Evolutionary conservation across 2,113 vertebrate genomes (phyloP).

Genomic region (Cichladusa arquata): DNA sequence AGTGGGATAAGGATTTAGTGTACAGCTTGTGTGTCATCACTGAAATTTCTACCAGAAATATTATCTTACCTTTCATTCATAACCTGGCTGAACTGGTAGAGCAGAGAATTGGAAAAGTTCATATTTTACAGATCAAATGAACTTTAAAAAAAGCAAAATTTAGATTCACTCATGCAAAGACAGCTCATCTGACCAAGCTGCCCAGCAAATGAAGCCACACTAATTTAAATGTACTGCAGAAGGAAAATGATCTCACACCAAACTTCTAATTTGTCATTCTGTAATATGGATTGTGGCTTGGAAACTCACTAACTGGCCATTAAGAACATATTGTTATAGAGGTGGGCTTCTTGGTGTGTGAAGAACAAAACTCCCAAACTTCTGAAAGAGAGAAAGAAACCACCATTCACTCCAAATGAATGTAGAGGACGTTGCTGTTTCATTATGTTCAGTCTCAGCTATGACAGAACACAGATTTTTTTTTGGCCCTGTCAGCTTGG

Average conservation of each 20-base stretch:
- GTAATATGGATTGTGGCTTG: background rate
- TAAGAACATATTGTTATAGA: conserved; percentile 14
- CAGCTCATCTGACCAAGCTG: conserved; percentile 1
- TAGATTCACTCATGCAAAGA: background rate
- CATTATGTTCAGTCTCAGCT: background rate
- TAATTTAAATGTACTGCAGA: conserved; percentile 12
- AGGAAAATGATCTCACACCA: background rate
- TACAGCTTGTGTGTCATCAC: background rate
- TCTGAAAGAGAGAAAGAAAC: background rate
- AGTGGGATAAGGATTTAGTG: background rate
- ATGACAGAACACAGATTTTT: background rate
- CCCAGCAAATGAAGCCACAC: conserved; percentile 23
- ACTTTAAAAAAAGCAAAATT: background rate
- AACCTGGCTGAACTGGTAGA: conserved; percentile 4
- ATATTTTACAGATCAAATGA: conserved; percentile 29
- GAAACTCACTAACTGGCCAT: conserved; percentile 8
- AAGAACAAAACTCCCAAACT: background rate
- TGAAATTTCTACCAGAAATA: background rate
- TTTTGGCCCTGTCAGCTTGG: background rate
- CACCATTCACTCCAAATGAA: background rate
- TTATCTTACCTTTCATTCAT: conserved; percentile 10
- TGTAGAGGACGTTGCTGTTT: background rate
- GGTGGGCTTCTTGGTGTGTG: background rate
- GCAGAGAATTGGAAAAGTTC: conserved; percentile 5
- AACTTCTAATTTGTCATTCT: background rate